A percentile compares a stretch with the other conserved stretches of the same genome.
Conservation (phyloP, 2,113 vertebrate species). For the Semnornis frantzii region DNA sequence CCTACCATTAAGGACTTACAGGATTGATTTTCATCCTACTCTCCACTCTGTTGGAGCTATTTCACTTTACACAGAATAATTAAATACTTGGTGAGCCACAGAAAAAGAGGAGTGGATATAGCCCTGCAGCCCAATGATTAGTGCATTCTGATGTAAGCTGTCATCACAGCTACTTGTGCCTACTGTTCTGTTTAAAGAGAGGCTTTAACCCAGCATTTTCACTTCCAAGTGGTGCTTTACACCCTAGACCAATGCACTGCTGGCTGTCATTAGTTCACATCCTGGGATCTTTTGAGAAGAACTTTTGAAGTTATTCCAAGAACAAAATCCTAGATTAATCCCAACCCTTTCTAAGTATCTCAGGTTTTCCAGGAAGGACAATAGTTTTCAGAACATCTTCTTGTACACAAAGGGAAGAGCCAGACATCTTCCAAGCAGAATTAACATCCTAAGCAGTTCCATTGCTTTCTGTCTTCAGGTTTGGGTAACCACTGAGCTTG, state of each 20-base stretch:
- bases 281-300: background rate
- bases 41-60: background rate
- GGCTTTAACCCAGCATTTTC: background rate
- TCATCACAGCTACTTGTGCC: background rate
- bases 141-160: background rate
- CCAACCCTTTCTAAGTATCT: background rate
- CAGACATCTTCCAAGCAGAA: background rate
- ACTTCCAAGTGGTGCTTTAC: background rate
- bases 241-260: background rate
- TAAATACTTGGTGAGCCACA: background rate
- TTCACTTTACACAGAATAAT: slow-evolving; percentile 48
- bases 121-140: slow-evolving; percentile 1
- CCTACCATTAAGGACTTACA: slow-evolving; percentile 27
- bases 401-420: background rate
- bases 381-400: background rate
- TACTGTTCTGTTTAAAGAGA: background rate
- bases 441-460: background rate
- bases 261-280: background rate
- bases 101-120: slow-evolving; percentile 25
- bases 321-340: background rate
- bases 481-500: background rate
- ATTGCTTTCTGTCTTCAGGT: background rate
- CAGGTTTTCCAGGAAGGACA: background rate
- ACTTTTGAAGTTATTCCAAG: background rate
- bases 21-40: slow-evolving; percentile 42